Conservation (phyloP, 2,888 invertebrate species). For the Ophion ventricosus region DNA sequence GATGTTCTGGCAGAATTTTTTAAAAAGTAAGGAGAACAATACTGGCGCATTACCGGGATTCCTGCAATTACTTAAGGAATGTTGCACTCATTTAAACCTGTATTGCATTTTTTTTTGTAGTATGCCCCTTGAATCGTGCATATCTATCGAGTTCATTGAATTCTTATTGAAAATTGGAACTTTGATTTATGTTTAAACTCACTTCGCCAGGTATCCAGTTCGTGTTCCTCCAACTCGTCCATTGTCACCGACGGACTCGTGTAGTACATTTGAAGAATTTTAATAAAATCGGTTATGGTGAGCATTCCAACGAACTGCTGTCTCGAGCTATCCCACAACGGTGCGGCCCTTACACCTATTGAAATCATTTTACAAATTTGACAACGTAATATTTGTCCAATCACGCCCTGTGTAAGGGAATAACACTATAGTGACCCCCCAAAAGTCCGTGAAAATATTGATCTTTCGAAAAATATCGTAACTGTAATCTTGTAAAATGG, state of each 20-base stretch:
- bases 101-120: too few species aligned
- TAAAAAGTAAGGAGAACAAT: too few species aligned
- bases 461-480: background rate
- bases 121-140: too few species aligned
- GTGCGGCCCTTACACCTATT: slow-evolving; percentile 96
- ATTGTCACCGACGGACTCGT: slow-evolving; percentile 96
- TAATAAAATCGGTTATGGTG: slow-evolving; percentile 99
- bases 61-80: too few species aligned
- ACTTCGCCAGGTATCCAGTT: slow-evolving; percentile 98
- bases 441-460: background rate
- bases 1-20: too few species aligned
- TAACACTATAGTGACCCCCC: background rate
- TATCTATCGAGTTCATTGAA: too few species aligned
- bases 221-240: slow-evolving; percentile 98
- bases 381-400: background rate
- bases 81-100: too few species aligned
- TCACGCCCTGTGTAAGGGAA: background rate
- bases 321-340: slow-evolving; percentile 96
- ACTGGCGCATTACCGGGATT: too few species aligned
- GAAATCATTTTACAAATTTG: background rate
- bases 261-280: slow-evolving; percentile 98
- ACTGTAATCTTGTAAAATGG: background rate
- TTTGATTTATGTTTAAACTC: slow-evolving; percentile 76
- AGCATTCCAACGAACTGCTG: slow-evolving; percentile 99
- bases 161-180: background rate